phyloP scores from a whole-genome alignment of 2,888 invertebrate genomes.

The Barypeithes pellucidus region DNA sequence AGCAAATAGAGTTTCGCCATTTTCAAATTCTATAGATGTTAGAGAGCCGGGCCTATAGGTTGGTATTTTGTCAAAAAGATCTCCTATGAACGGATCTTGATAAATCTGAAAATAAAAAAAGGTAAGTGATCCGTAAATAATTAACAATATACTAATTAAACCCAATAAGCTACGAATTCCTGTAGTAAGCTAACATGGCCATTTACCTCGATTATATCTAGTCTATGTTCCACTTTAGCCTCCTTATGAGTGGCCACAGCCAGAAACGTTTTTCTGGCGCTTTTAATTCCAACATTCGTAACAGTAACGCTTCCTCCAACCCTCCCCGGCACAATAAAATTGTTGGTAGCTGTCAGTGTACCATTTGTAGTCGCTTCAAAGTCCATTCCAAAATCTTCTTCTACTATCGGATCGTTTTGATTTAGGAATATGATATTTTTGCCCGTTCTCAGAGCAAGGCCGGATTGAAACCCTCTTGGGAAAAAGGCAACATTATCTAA shows the following conservation, averaged over 20 bases:
- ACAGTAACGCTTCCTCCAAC: slow-evolving; percentile 65
- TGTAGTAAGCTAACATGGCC: no score
- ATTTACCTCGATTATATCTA: slow-evolving; percentile 68
- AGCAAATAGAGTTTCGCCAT: slow-evolving; percentile 72
- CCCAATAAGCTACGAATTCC: no score
- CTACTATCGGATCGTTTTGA: slow-evolving; percentile 53
- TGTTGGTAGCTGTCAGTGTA: slow-evolving; percentile 57
- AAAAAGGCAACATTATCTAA: slow-evolving; percentile 65
- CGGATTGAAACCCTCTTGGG: slow-evolving; percentile 65
- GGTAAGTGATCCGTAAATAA: neutral
- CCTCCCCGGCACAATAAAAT: slow-evolving; percentile 63
- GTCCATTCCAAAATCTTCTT: slow-evolving; percentile 26
- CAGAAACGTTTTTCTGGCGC: slow-evolving; percentile 64
- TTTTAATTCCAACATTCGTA: slow-evolving; percentile 64
- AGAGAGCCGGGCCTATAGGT: slow-evolving; percentile 72
- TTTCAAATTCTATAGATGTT: slow-evolving; percentile 67
- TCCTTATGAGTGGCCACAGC: slow-evolving; percentile 68
- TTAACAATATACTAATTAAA: no score
- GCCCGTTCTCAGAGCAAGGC: slow-evolving; percentile 68
- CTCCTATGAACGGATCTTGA: slow-evolving; percentile 69
- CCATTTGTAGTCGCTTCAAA: slow-evolving; percentile 57
- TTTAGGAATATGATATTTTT: slow-evolving; percentile 63
- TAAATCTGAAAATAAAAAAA: slow-evolving; percentile 67
- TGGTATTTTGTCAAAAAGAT: slow-evolving; percentile 72
- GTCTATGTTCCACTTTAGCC: slow-evolving; percentile 63